Conservation (phyloP, 2,888 invertebrate genomes). For the Sminthurides aquaticus region DNA sequence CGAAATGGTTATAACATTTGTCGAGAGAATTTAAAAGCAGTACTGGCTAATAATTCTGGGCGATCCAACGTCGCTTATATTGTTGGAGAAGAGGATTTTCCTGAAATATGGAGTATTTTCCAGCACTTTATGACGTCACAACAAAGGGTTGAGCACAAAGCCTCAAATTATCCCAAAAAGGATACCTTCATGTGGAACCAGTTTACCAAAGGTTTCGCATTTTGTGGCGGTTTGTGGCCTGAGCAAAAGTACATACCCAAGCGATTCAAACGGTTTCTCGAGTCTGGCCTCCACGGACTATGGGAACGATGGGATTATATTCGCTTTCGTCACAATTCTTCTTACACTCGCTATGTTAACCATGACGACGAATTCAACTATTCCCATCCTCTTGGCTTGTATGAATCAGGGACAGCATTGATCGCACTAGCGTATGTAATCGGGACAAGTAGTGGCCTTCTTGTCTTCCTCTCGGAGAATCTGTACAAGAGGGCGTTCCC, state of each 20-base stretch:
- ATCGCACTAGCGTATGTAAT: neutral
- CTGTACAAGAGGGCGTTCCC: no score
- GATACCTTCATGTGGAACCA: neutral
- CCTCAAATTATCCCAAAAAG: neutral
- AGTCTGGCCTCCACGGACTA: neutral
- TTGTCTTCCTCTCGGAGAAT: neutral
- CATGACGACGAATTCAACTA: neutral
- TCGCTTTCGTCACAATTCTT: neutral
- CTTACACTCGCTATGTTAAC: neutral
- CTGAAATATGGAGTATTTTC: neutral
- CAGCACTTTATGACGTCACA: neutral
- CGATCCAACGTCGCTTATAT: neutral
- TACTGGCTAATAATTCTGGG: neutral
- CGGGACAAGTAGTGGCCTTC: neutral
- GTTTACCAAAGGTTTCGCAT: neutral
- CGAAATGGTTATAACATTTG: neutral
- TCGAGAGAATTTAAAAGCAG: neutral
- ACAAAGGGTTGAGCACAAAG: neutral
- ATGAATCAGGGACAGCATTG: neutral
- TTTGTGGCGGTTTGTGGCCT: neutral
- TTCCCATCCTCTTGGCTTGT: neutral
- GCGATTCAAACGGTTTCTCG: neutral
- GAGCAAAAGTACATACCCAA: neutral
- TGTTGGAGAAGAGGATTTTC: neutral
- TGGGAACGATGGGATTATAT: neutral